Evolutionary conservation across 2,113 vertebrate genomes (phyloP).

Genomic region (human (Homo sapiens)): GRCh38 chr15:73906501-73907000

Average conservation of each 20-base stretch:
- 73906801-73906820: not conserved
- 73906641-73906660: not conserved
- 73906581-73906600: not conserved
- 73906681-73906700: not conserved
- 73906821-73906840: not conserved
- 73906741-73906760: not conserved
- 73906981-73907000: not conserved
- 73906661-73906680: not conserved
- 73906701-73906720: not conserved
- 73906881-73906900: not conserved
- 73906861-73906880: not conserved
- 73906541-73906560: not conserved
- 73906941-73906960: not conserved
- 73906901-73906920: not conserved
- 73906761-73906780: not conserved
- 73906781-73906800: not conserved
- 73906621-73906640: not conserved
- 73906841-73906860: not conserved
- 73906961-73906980: not conserved
- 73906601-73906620: not conserved
- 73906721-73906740: not conserved
- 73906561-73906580: not conserved
- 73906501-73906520: not conserved
- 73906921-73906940: not conserved
- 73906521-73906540: not conserved